Evolutionary conservation across 2,113 vertebrate genomes (phyloP).

Genomic region (Halichoerus grypus): DNA sequence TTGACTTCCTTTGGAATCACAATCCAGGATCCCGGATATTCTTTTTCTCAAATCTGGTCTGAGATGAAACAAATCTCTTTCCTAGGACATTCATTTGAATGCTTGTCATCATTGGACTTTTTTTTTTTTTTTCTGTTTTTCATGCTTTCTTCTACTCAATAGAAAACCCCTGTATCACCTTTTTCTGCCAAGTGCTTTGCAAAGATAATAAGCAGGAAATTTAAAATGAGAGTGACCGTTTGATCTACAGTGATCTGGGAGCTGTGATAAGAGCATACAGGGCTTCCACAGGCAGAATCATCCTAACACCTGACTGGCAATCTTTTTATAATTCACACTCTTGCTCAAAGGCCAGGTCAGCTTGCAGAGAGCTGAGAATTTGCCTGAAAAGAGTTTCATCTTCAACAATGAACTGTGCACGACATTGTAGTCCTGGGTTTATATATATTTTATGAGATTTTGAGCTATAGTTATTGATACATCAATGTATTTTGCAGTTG

Average conservation of each 20-base stretch:
- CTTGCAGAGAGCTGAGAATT: background rate
- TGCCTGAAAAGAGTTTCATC: conserved; percentile 22
- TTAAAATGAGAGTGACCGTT: conserved; percentile 14
- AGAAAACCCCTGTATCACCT: conserved; percentile 34
- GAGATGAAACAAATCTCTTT: conserved; percentile 51
- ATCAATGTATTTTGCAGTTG: background rate
- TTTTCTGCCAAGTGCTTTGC: conserved; percentile 49
- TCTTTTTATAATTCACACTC: background rate
- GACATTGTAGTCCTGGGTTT: background rate
- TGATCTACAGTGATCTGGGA: background rate
- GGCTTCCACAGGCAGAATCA: background rate
- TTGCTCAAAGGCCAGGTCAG: background rate
- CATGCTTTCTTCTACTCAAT: background rate
- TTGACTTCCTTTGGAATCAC: conserved; percentile 56
- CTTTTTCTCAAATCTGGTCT: conserved; percentile 42
- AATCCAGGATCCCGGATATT: background rate
- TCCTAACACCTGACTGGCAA: background rate
- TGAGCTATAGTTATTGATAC: background rate
- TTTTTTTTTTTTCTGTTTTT: too few species aligned
- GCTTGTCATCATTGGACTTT: background rate
- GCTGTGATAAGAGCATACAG: background rate
- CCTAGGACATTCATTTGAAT: background rate
- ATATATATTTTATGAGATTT: conserved; percentile 48
- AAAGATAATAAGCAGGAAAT: conserved; percentile 60
- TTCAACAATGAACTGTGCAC: background rate